These are phyloP conservation scores for Meteorus cinctellus DNA, from an alignment of 2,888 invertebrate species.

Conservation along the genomic window DNA sequence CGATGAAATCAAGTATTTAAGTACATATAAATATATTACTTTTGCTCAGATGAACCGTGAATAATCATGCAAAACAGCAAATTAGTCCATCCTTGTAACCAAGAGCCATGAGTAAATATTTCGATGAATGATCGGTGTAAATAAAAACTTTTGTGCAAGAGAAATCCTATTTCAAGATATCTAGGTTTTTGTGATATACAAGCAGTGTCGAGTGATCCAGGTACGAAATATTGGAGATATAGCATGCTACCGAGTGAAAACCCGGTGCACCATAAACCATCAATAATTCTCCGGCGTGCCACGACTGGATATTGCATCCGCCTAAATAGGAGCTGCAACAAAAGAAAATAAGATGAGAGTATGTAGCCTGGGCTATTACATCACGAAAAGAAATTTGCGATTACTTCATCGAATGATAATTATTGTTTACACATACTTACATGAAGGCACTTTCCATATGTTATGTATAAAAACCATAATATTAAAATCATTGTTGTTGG, in stretches of 20 bases:
- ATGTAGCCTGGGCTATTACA: neutral
- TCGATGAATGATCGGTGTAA: conserved; percentile 57
- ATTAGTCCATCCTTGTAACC: conserved; percentile 59
- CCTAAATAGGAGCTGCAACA: conserved; percentile 56
- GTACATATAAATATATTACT: conserved; percentile 47
- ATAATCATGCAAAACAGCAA: conserved; percentile 59
- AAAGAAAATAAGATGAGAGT: conserved; percentile 2
- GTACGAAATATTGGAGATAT: conserved; percentile 52
- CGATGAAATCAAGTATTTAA: neutral
- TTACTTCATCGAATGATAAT: neutral
- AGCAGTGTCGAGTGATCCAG: conserved; percentile 43
- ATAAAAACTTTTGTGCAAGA: conserved; percentile 61
- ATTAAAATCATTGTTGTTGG: neutral
- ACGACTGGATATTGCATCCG: conserved; percentile 58
- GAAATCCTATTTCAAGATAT: conserved; percentile 54
- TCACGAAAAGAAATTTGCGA: neutral
- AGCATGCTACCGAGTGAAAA: conserved; percentile 59
- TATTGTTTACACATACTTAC: conserved; percentile 33
- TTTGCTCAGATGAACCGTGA: conserved; percentile 56
- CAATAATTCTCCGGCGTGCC: conserved; percentile 57
- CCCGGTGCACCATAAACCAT: conserved; percentile 59
- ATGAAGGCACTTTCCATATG: conserved; percentile 50
- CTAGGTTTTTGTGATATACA: conserved; percentile 45
- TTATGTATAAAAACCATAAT: conserved; percentile 31
- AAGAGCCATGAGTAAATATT: conserved; percentile 55